Conservation (phyloP, 2,888 invertebrate species). For the Cactoblastis cactorum region DNA sequence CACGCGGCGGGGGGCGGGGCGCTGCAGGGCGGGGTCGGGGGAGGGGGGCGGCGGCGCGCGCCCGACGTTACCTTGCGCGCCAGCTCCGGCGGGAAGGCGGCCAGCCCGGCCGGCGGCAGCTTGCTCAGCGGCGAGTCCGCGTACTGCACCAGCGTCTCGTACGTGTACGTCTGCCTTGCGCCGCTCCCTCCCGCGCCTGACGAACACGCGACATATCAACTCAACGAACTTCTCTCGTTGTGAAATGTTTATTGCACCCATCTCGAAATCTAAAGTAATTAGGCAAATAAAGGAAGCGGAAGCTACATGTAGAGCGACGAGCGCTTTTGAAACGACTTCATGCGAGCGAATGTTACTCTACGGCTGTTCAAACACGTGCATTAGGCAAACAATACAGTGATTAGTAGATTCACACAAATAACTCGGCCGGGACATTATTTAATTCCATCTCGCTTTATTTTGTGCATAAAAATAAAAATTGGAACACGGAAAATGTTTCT, state of each 20-base stretch:
- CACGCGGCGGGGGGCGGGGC: constrained; percentile 30
- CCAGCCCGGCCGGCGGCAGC: constrained; percentile 72
- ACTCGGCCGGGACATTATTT: not conserved
- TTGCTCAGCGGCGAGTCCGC: constrained; percentile 77
- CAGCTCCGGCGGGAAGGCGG: constrained; percentile 70
- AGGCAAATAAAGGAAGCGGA: constrained; percentile 12
- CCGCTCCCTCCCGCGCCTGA: constrained; percentile 47
- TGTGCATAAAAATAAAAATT: constrained; percentile 17
- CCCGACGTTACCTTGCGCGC: constrained; percentile 74
- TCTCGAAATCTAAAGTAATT: not conserved
- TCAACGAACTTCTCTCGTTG: too few species aligned
- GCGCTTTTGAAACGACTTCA: not conserved
- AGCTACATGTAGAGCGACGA: not conserved
- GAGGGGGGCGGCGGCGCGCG: constrained; percentile 30
- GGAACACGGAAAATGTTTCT: constrained; percentile 24
- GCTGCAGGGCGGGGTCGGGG: constrained; percentile 25
- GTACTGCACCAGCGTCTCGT: constrained; percentile 78
- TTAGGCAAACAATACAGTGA: not conserved
- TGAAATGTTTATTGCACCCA: not conserved
- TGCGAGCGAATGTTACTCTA: not conserved
- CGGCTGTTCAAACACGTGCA: not conserved
- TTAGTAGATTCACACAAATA: not conserved
- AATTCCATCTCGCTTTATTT: constrained; percentile 9
- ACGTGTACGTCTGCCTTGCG: constrained; percentile 69
- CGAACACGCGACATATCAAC: not conserved